Percentiles rank a stretch among this genome's conserved stretches.
Conservation (phyloP, 2,888 invertebrate genomes). For the Ellobium chinense region DNA sequence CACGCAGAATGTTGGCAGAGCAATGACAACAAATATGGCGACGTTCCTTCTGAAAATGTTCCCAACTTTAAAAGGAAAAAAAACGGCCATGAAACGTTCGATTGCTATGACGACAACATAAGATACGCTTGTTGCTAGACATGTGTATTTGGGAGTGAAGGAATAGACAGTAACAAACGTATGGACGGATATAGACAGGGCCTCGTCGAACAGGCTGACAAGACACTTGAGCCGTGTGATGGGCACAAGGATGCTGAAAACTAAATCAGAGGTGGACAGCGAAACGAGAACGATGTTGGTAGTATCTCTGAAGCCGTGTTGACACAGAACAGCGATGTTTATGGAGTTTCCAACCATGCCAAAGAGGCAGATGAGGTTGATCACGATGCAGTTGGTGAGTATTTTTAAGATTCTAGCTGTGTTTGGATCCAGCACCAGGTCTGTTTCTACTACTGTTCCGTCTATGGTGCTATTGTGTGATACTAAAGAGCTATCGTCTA, state of each 20-base stretch:
- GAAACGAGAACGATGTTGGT: slow-evolving; percentile 19
- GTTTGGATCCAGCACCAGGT: too few relatives aligned
- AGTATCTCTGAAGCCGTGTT: slow-evolving; percentile 20
- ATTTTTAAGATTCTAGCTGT: not conserved
- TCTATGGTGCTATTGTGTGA: too few relatives aligned
- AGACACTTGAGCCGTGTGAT: not conserved
- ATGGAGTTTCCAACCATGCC: slow-evolving; percentile 16
- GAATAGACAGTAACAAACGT: slow-evolving; percentile 16
- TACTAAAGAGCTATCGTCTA: too few relatives aligned
- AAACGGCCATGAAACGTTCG: slow-evolving; percentile 17
- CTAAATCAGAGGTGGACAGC: slow-evolving; percentile 11
- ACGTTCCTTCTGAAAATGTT: not conserved
- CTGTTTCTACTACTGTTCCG: too few relatives aligned
- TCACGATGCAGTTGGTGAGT: slow-evolving; percentile 16
- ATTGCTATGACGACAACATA: slow-evolving; percentile 18
- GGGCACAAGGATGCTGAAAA: slow-evolving; percentile 6
- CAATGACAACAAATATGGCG: not conserved
- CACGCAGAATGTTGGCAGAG: not conserved
- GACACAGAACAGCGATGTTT: slow-evolving; percentile 9
- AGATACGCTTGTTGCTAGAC: slow-evolving; percentile 7
- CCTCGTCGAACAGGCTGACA: not conserved
- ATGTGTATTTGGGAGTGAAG: slow-evolving; percentile 20
- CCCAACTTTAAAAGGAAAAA: slow-evolving; percentile 13
- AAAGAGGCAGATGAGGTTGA: slow-evolving; percentile 4
- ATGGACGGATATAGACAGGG: not conserved